Evolutionary conservation across 1,140 invertebrate genomes (phyloP).

Genomic region (Campoletis sonorensis): DNA sequence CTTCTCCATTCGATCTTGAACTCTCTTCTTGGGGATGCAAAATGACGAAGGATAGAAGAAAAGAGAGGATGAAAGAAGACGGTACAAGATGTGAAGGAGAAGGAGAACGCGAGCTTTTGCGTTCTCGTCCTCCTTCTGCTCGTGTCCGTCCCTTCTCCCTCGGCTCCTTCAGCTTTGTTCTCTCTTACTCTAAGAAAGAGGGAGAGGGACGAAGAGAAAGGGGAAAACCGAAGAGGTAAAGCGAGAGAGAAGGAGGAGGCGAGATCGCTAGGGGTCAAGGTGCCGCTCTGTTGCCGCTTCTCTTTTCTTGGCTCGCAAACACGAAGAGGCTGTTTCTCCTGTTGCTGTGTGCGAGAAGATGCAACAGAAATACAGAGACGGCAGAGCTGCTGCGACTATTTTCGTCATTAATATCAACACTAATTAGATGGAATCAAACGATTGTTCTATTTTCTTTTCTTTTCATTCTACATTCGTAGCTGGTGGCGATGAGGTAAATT

Average conservation of each 20-base stretch:
- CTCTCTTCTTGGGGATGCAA: neutral
- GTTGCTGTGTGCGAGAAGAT: constrained; percentile 9
- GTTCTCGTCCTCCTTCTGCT: constrained; percentile 53
- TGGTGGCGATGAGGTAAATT: too few species aligned
- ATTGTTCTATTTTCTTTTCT: too few species aligned
- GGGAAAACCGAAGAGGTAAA: constrained; percentile 28
- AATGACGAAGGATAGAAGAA: constrained; percentile 13
- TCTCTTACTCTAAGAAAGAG: neutral
- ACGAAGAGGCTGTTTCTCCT: constrained; percentile 30
- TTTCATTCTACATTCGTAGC: too few species aligned
- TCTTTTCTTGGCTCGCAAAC: constrained; percentile 48
- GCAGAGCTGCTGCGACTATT: neutral
- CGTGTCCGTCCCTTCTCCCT: constrained; percentile 39
- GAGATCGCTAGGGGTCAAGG: constrained; percentile 56
- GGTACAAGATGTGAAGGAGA: neutral
- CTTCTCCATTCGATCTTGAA: neutral
- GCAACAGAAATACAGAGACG: constrained; percentile 63
- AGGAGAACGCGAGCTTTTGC: constrained; percentile 35
- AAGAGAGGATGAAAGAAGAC: constrained; percentile 18
- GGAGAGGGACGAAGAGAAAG: constrained; percentile 41
- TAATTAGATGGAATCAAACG: neutral
- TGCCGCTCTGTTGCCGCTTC: constrained; percentile 58
- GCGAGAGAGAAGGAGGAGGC: constrained; percentile 38
- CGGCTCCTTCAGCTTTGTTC: constrained; percentile 8
- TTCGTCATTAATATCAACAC: neutral